Percentiles rank a stretch among this genome's conserved stretches.
phyloP scores from a whole-genome alignment of 1,140 invertebrate genomes.

The Harpegnathos saltator region DNA sequence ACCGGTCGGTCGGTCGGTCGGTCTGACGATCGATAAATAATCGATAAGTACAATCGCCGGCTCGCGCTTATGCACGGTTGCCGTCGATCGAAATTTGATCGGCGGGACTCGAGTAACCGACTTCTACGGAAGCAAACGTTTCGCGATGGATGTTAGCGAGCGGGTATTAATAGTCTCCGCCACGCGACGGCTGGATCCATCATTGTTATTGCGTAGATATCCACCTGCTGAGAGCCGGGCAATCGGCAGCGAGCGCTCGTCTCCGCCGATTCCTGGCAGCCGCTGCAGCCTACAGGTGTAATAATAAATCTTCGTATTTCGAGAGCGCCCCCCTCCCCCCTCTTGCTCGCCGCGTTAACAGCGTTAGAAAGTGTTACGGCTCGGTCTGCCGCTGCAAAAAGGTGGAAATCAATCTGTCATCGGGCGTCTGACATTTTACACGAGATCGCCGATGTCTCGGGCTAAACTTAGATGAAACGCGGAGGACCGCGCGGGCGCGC shows the following conservation, averaged over 20 bases:
- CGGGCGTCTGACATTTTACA: neutral
- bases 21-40: too few relatives aligned
- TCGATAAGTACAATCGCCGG: too few relatives aligned
- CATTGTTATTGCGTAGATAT: slow-evolving; percentile 51
- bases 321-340: neutral
- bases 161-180: slow-evolving; percentile 36
- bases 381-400: neutral
- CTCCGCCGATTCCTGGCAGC: slow-evolving; percentile 26
- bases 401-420: slow-evolving; percentile 25
- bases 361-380: neutral
- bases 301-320: slow-evolving; percentile 51
- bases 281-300: slow-evolving; percentile 17
- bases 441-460: slow-evolving; percentile 9
- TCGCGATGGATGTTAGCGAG: slow-evolving; percentile 30
- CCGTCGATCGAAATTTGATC: slow-evolving; percentile 9
- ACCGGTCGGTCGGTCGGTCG: too few relatives aligned
- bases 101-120: neutral
- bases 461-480: slow-evolving; percentile 30
- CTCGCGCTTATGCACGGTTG: neutral
- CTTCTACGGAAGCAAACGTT: neutral
- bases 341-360: neutral
- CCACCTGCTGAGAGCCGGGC: slow-evolving; percentile 46
- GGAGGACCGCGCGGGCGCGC: neutral
- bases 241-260: slow-evolving; percentile 30
- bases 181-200: slow-evolving; percentile 19